phyloP scores from a whole-genome alignment of 2,888 invertebrate genomes.

The Diarsia mendica region DNA sequence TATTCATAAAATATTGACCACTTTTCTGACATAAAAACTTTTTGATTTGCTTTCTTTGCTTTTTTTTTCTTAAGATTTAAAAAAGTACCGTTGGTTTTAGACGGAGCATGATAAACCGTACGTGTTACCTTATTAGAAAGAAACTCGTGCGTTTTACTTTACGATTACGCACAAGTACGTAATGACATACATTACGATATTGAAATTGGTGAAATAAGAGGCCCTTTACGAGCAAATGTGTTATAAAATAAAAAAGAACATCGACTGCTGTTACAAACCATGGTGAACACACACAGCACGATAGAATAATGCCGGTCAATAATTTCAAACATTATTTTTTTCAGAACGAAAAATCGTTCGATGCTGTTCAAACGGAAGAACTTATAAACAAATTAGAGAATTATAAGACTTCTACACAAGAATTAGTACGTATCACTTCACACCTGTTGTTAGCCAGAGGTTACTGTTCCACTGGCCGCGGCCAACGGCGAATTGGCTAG shows the following conservation, averaged over 20 bases:
- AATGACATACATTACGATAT: too few relatives aligned
- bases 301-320: not conserved
- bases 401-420: constrained; percentile 76
- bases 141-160: too few relatives aligned
- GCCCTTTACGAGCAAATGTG: too few relatives aligned
- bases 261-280: not conserved
- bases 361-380: constrained; percentile 69
- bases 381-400: constrained; percentile 76
- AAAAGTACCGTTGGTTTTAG: too few relatives aligned
- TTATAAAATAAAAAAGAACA: not conserved
- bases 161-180: too few relatives aligned
- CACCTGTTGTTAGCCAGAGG: not conserved
- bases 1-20: too few relatives aligned
- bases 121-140: too few relatives aligned
- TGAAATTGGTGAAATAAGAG: too few relatives aligned
- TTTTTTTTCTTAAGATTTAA: too few relatives aligned
- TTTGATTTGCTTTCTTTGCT: too few relatives aligned
- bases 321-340: constrained; percentile 28
- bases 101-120: too few relatives aligned
- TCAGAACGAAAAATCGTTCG: constrained; percentile 68
- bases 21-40: too few relatives aligned
- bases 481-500: not conserved
- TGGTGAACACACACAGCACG: not conserved
- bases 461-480: not conserved
- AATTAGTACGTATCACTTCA: constrained; percentile 74